Base-by-base conservation (phyloP, 2,797 vertebrate species). In the Poecile montanus region DNA sequence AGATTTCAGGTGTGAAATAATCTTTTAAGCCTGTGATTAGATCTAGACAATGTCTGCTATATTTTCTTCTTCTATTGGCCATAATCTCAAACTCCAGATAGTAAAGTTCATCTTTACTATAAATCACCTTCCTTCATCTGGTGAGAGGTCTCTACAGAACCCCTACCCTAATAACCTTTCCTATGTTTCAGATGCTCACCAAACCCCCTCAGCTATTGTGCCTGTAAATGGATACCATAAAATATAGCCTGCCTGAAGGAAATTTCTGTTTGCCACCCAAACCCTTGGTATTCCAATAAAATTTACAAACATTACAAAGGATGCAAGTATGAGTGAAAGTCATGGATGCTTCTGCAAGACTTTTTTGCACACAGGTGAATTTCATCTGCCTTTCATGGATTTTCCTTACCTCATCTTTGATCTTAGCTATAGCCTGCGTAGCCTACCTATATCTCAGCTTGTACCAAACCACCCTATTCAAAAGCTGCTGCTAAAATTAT, bases 401-500 rank as follows among this genome's bases (percentile, higher is more conserved):
- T 60, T 13, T 3, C 8, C 15, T 21, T 16, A 7, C 13, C 22
- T 23, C 54, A 47, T 40, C 62, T 60, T 88, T 89, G 76, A 84
- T 78, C 40, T 85, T 45, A 60, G 44, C 81, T 65, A 27, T 22
- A 70, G 72, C 40, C 62, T 75, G 18, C 38, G 47, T 62, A 90
- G 76, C 71, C 80, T 89, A n/a, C 85, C 86, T 93, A 62, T 1
- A 84, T 63, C 79, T 92, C 87, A 66, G 85, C 82, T 92, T 88
- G 85, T 47, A 91, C 32, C 54, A 73, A 96, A n/a, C 51, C 40
- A n/a, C 34, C 7, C 53, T 63, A 81, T 89, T 89, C 62, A 88
- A 93, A 93, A 66, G 73, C 36, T 63, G 51, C 40, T 73, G 62
- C 85, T 92, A 95, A 96, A 96, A 92, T 96, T 84, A 88, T 90